Percentiles rank a stretch among this genome's conserved stretches.
phyloP scores from a whole-genome alignment of 2,888 invertebrate genomes.

The Polyploca ridens region DNA sequence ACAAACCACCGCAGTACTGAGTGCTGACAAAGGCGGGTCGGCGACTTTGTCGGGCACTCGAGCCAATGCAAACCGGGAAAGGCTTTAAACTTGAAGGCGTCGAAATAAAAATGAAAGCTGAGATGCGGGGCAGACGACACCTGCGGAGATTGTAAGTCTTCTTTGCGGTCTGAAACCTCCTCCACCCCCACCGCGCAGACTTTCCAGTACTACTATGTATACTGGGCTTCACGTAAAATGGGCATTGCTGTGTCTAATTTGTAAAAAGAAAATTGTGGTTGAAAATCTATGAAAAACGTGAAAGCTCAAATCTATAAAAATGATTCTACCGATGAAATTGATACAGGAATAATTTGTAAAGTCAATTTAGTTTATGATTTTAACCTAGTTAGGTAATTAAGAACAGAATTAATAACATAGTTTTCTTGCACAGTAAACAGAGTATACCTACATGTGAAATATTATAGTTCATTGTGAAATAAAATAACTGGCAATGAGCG shows the following conservation, averaged over 20 bases:
- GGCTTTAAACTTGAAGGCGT: conserved; percentile 38
- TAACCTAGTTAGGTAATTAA: not conserved
- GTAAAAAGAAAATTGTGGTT: not conserved
- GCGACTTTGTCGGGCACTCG: conserved; percentile 23
- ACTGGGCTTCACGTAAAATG: conserved; percentile 31
- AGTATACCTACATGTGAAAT: not conserved
- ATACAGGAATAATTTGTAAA: no score
- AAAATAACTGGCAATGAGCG: conserved; percentile 5
- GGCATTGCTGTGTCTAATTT: conserved; percentile 13
- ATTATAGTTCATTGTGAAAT: not conserved
- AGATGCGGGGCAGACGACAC: conserved; percentile 70
- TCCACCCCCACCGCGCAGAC: conserved; percentile 19
- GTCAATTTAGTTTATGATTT: no score
- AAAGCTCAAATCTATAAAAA: no score
- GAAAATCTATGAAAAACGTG: no score
- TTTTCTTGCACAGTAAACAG: not conserved
- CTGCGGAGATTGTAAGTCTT: conserved; percentile 78
- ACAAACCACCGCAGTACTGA: conserved; percentile 15
- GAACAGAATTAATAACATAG: no score
- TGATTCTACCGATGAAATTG: no score
- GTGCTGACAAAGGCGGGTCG: conserved; percentile 21
- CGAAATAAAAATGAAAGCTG: conserved; percentile 59
- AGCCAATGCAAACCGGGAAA: conserved; percentile 25
- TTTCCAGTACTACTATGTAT: conserved; percentile 31
- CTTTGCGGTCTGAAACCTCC: conserved; percentile 63